Base-by-base conservation (phyloP, 1,140 invertebrate genomes). In the Drosophila bocqueti region DNA sequence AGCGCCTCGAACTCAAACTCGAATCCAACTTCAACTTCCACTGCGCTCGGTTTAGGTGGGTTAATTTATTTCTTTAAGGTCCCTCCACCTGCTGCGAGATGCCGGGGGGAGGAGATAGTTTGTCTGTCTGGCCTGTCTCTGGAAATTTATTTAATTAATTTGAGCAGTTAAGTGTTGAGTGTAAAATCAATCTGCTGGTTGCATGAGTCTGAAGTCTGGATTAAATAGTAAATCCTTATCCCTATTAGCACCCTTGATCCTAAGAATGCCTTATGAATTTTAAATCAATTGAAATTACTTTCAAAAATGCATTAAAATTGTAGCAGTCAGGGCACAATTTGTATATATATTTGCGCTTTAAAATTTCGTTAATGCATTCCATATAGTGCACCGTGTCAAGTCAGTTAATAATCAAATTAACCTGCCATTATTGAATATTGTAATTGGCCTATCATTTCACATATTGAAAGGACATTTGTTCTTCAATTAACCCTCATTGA, bases 131-230 rank as follows among this genome's bases (percentile, higher is more conserved):
- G 15, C 26, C 24, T 29, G 45, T 29, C 52, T 21, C 21, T 58
- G 57, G 10, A 58, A 85, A 85, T 85, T 76, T 65, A 85, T 82
- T 87, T 79, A 86, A 87, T 85, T 85, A 79, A 79, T 87, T 85
- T 71, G 61, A 55, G 50, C 50, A 74, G 64, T 83, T 83, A 69
- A 75, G 55, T 50, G 46, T 83, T 69, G 31, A 59, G 65, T 64
- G 54, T 58, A 65, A 84, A 80, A 84, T 81, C 81, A 76, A 83
- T 83, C 64, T 76, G 47, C 8, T 49, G 26, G 40, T 42, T 40
- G 26, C 18, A 38, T 38, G 13, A 38, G 34, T 55, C 52, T 38
- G 2, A 31, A 34, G 18, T 15, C 18, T 0, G 18, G 52, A 55
- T 55, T 55, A 55, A 55, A 55, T 15, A 0, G 9, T 8, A 31